These are phyloP conservation scores for Dastarcus helophoroides DNA, from an alignment of 2,888 invertebrate genomes.

Conservation along the genomic window DNA sequence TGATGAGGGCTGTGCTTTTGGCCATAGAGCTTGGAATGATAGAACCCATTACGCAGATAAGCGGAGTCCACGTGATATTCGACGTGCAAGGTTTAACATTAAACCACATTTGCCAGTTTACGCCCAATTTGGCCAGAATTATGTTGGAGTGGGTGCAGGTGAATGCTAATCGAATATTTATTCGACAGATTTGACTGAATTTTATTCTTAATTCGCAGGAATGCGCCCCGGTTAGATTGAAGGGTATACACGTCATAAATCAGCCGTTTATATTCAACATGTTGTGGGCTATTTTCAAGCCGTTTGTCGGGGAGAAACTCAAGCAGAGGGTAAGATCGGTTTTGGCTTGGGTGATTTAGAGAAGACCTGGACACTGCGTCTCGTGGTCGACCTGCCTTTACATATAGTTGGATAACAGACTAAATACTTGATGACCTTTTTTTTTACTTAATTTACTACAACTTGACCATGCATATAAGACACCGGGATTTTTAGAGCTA, in stretches of 20 bases:
- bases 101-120: conserved; percentile 61
- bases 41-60: conserved; percentile 70
- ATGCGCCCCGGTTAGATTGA: conserved; percentile 70
- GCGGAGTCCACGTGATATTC: conserved; percentile 60
- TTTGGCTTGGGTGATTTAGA: too few relatives aligned
- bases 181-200: not conserved
- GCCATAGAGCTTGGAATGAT: conserved; percentile 61
- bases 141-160: conserved; percentile 63
- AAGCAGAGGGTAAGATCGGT: conserved; percentile 51
- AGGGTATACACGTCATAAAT: conserved; percentile 79
- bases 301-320: conserved; percentile 75
- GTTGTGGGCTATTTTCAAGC: conserved; percentile 76
- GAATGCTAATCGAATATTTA: conserved; percentile 6
- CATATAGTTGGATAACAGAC: too few relatives aligned
- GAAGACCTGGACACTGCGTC: too few relatives aligned
- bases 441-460: too few relatives aligned
- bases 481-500: too few relatives aligned
- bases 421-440: too few relatives aligned
- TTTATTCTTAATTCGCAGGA: conserved; percentile 45
- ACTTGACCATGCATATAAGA: too few relatives aligned
- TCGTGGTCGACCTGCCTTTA: too few relatives aligned
- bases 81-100: conserved; percentile 67
- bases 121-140: conserved; percentile 64
- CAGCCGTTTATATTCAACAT: conserved; percentile 80
- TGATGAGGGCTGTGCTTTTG: conserved; percentile 60